Evolutionary conservation across 2,888 invertebrate genomes (phyloP).

Genomic region (Volucella inanis): DNA sequence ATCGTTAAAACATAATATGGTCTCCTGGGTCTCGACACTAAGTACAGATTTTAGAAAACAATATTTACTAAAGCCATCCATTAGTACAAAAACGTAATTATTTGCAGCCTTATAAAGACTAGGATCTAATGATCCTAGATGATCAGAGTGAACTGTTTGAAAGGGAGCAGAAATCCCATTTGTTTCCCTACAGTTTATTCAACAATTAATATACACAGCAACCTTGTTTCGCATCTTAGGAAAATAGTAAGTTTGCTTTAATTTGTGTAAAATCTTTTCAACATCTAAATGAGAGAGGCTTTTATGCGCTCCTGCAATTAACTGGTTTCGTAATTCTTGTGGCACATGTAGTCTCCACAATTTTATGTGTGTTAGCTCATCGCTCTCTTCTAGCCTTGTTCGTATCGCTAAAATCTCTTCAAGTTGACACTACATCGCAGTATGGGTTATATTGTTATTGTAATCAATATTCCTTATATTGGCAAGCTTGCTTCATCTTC

Average conservation of each 20-base stretch:
- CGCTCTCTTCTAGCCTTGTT: background rate
- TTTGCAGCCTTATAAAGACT: constrained; percentile 7
- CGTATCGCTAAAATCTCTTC: background rate
- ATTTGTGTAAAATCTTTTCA: background rate
- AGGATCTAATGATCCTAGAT: constrained; percentile 6
- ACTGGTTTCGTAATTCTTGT: background rate
- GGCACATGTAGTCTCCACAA: background rate
- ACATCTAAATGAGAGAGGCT: background rate
- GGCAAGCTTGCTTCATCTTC: constrained; percentile 1
- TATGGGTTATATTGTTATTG: no score
- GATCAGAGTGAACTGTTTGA: background rate
- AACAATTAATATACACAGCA: background rate
- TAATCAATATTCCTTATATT: constrained; percentile 2
- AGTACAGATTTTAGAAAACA: constrained; percentile 20
- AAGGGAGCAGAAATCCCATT: constrained; percentile 2
- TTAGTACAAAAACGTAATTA: background rate
- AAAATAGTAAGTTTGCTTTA: background rate
- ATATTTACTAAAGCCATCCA: constrained; percentile 13
- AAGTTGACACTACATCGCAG: constrained; percentile 1
- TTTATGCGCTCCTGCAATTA: background rate
- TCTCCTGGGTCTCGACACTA: constrained; percentile 2
- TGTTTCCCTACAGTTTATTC: constrained; percentile 7
- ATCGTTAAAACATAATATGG: constrained; percentile 1
- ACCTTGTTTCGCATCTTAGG: constrained; percentile 5
- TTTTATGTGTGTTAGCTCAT: background rate